Percentiles rank a stretch among this genome's conserved stretches.
These are phyloP conservation scores for Dendroctonus ponderosae DNA, from an alignment of 1,140 invertebrate species.

Conservation along the genomic window DNA sequence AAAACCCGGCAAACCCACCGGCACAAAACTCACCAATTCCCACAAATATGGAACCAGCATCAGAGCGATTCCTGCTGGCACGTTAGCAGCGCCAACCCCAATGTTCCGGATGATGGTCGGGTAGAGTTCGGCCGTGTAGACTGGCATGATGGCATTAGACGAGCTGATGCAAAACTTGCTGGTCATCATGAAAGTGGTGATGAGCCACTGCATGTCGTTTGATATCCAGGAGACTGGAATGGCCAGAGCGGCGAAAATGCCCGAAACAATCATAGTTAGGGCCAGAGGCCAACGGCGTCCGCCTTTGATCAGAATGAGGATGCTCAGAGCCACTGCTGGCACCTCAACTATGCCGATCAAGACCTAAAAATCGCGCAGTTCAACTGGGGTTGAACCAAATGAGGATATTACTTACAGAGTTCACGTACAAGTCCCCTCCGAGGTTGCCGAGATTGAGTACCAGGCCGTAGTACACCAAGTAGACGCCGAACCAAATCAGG, in stretches of 20 bases:
- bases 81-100: slow-evolving; percentile 69
- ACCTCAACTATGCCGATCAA: slow-evolving; percentile 68
- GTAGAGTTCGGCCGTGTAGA: slow-evolving; percentile 72
- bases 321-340: slow-evolving; percentile 69
- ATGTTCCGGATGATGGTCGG: slow-evolving; percentile 71
- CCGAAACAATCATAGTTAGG: slow-evolving; percentile 62
- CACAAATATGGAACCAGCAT: slow-evolving; percentile 73
- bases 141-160: slow-evolving; percentile 70
- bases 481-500: slow-evolving; percentile 70
- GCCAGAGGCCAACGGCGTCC: slow-evolving; percentile 67
- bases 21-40: slow-evolving; percentile 59
- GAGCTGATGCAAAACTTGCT: slow-evolving; percentile 68
- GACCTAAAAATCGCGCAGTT: slow-evolving; percentile 43
- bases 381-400: not conserved
- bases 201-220: slow-evolving; percentile 48
- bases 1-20: not conserved
- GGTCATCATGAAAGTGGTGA: slow-evolving; percentile 52
- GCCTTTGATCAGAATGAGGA: slow-evolving; percentile 66
- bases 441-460: slow-evolving; percentile 69
- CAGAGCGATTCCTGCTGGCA: slow-evolving; percentile 66
- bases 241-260: slow-evolving; percentile 63
- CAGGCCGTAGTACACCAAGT: slow-evolving; percentile 71
- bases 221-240: slow-evolving; percentile 43
- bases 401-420: slow-evolving; percentile 57
- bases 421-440: slow-evolving; percentile 67